Evolutionary conservation across 1,140 invertebrate genomes (phyloP).

Genomic region (Cataglyphis hispanica): DNA sequence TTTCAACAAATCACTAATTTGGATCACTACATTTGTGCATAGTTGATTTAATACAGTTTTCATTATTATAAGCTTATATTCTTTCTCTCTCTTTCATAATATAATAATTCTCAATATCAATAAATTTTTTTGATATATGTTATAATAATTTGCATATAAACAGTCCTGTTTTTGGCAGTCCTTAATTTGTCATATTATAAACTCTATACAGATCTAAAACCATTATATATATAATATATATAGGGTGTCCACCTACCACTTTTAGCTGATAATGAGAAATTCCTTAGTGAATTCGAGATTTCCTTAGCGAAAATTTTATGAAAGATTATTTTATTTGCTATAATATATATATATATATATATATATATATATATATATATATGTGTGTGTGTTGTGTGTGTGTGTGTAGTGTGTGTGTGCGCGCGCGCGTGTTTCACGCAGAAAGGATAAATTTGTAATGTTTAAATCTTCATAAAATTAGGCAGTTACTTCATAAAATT

Average conservation of each 20-base stretch:
- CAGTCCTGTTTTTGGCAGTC: constrained; percentile 74
- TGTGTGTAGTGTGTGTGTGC: too few relatives aligned
- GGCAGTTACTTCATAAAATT: constrained; percentile 17
- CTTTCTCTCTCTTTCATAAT: background rate
- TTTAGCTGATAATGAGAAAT: constrained; percentile 60
- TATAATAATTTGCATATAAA: constrained; percentile 22
- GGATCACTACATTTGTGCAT: constrained; percentile 3
- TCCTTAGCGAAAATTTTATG: constrained; percentile 47
- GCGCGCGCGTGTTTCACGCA: background rate
- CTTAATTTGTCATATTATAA: constrained; percentile 51
- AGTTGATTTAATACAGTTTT: background rate
- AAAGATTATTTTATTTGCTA: background rate
- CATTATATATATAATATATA: constrained; percentile 24
- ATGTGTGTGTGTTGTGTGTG: too few relatives aligned
- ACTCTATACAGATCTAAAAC: background rate
- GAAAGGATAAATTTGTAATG: background rate
- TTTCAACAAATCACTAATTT: constrained; percentile 3
- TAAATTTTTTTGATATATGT: background rate
- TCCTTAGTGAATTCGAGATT: constrained; percentile 46
- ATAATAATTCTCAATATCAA: constrained; percentile 11
- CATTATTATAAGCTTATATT: constrained; percentile 2
- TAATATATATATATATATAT: background rate
- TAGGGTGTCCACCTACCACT: constrained; percentile 49
- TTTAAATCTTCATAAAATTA: constrained; percentile 9
- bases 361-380: background rate